phyloP scores from a whole-genome alignment of 2,888 invertebrate genomes.

The Cheilosia impressa region DNA sequence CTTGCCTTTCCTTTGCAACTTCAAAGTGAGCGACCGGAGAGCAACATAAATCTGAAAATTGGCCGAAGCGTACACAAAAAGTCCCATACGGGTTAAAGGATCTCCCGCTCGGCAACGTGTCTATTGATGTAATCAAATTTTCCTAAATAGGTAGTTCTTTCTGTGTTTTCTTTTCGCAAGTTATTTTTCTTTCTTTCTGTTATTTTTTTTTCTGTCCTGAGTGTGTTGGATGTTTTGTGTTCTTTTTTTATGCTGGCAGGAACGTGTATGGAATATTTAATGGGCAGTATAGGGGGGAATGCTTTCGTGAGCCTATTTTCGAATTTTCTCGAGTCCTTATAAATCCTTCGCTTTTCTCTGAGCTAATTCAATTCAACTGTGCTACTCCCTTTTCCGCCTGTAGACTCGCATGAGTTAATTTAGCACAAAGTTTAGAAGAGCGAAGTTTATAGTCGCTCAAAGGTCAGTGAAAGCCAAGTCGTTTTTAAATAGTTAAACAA shows the following conservation, averaged over 20 bases:
- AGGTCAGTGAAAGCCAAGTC: slow-evolving; percentile 13
- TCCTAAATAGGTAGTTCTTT: slow-evolving; percentile 57
- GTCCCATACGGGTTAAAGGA: slow-evolving; percentile 27
- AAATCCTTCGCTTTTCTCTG: slow-evolving; percentile 37
- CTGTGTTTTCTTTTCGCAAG: slow-evolving; percentile 11
- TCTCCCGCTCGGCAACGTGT: slow-evolving; percentile 58
- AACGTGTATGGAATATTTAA: slow-evolving; percentile 60
- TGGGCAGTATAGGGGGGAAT: background rate
- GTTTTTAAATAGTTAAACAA: background rate
- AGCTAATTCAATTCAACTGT: slow-evolving; percentile 49
- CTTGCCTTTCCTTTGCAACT: slow-evolving; percentile 51
- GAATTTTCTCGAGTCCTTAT: slow-evolving; percentile 17
- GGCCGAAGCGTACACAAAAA: slow-evolving; percentile 36
- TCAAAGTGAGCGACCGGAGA: slow-evolving; percentile 53
- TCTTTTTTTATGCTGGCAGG: background rate
- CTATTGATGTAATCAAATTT: slow-evolving; percentile 74
- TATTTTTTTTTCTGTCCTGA: background rate
- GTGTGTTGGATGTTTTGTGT: slow-evolving; percentile 8
- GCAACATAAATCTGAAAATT: slow-evolving; percentile 65
- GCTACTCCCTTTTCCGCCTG: background rate
- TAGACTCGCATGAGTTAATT: slow-evolving; percentile 17
- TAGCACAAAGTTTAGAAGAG: background rate
- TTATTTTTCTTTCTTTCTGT: background rate
- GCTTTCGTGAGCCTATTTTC: slow-evolving; percentile 14
- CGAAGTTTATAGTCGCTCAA: slow-evolving; percentile 5